A percentile compares a stretch with the other conserved stretches of the same genome.
phyloP scores from a whole-genome alignment of 2,113 vertebrate species.

The Tetraodon nigroviridis region DNA sequence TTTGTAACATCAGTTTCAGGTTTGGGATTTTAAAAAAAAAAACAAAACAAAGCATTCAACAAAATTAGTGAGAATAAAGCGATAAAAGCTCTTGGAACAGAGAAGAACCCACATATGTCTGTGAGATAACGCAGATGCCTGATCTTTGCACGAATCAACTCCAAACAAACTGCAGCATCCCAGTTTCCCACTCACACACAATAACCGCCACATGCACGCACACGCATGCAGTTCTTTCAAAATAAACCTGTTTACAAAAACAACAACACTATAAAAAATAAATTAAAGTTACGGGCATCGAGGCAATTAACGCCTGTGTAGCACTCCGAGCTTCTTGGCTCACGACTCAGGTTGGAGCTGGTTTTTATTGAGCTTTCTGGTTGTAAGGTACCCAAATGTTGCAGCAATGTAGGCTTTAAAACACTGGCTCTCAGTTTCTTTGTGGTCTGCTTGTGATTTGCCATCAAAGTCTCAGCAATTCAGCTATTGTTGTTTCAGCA shows the following conservation, averaged over 20 bases:
- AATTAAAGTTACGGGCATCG: constrained; percentile 41
- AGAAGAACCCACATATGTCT: constrained; percentile 31
- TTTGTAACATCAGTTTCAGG: constrained; percentile 42
- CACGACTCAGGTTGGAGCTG: constrained; percentile 59
- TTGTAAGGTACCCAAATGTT: constrained; percentile 57
- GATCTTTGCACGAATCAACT: constrained; percentile 29
- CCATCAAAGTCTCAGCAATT: constrained; percentile 26
- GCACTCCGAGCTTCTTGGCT: constrained; percentile 38
- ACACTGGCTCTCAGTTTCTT: constrained; percentile 54
- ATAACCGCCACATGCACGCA: constrained; percentile 52
- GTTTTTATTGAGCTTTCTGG: constrained; percentile 64
- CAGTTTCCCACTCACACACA: constrained; percentile 28
- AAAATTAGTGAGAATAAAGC: constrained; percentile 49
- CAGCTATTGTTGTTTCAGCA: constrained; percentile 53
- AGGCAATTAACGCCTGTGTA: constrained; percentile 64
- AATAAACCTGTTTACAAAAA: constrained; percentile 55
- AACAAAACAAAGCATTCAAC: constrained; percentile 20
- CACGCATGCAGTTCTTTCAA: constrained; percentile 64
- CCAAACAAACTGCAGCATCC: constrained; percentile 35
- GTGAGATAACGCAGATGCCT: constrained; percentile 47
- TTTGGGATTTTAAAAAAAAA: constrained; percentile 40
- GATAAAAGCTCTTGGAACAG: constrained; percentile 39
- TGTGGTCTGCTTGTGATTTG: constrained; percentile 60
- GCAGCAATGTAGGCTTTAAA: constrained; percentile 63
- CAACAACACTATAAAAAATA: constrained; percentile 32